Evolutionary conservation across 2,113 vertebrate species (phyloP).

Genomic region (Nycticebus coucang): DNA sequence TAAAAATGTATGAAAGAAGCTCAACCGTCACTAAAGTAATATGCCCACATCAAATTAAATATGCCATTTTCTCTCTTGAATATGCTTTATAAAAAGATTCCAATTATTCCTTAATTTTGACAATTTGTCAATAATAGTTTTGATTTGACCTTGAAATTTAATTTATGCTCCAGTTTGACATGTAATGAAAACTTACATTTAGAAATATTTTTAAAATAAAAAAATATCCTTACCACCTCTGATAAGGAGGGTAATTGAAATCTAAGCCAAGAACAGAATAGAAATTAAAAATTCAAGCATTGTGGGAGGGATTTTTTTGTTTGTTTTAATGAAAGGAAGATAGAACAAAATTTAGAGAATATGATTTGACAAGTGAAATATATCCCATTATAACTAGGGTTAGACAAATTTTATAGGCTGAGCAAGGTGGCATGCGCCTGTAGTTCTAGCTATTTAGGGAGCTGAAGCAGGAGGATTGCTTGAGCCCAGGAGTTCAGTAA

Average conservation of each 20-base stretch:
- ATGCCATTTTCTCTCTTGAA: background rate
- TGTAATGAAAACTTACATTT: background rate
- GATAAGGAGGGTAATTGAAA: conserved; percentile 21
- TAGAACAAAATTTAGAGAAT: conserved; percentile 32
- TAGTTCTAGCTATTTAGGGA: background rate
- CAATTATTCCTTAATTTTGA: background rate
- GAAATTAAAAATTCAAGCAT: conserved; percentile 21
- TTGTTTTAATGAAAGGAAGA: conserved; percentile 36
- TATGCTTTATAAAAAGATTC: background rate
- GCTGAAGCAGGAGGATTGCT: background rate
- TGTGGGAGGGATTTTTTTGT: no score
- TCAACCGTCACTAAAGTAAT: conserved; percentile 43
- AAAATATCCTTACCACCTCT: background rate
- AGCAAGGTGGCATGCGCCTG: background rate
- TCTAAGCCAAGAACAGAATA: conserved; percentile 16
- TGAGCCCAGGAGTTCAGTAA: background rate
- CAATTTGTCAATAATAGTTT: conserved; percentile 5
- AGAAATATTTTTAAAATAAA: background rate
- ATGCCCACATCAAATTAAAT: conserved; percentile 11
- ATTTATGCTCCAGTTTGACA: conserved; percentile 3
- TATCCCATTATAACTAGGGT: background rate
- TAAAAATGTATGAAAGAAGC: conserved; percentile 11
- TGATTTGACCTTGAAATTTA: conserved; percentile 20
- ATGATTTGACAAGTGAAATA: conserved; percentile 34
- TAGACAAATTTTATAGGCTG: background rate